Evolutionary conservation across 1,140 invertebrate species (phyloP).

Genomic region (Tribolium madens): DNA sequence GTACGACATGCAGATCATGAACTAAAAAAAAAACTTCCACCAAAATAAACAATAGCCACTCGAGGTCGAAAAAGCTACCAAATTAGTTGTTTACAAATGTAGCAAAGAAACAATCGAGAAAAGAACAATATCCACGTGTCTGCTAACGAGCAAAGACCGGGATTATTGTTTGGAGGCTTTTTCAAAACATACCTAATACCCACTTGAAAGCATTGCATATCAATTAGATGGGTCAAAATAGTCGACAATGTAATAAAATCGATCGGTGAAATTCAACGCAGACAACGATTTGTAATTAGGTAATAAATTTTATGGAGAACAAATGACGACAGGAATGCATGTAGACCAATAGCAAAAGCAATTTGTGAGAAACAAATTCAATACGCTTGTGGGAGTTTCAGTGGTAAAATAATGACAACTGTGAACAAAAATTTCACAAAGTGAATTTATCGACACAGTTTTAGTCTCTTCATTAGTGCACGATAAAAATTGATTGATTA

Average conservation of each 20-base stretch:
- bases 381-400: conserved; percentile 1
- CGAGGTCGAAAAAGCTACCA: background rate
- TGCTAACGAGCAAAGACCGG: conserved; percentile 19
- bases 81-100: conserved; percentile 44
- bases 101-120: conserved; percentile 34
- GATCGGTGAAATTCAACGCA: conserved; percentile 8
- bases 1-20: background rate
- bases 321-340: conserved; percentile 64
- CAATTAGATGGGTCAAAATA: conserved; percentile 4
- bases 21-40: background rate
- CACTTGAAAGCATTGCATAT: conserved; percentile 36
- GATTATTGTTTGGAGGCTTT: conserved; percentile 39
- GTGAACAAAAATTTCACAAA: background rate
- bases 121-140: conserved; percentile 45
- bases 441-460: background rate
- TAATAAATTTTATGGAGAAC: conserved; percentile 63
- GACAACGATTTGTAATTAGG: conserved; percentile 63
- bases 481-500: conserved; percentile 9
- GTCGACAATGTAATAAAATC: conserved; percentile 11
- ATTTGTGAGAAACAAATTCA: conserved; percentile 65
- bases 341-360: conserved; percentile 64
- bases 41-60: conserved; percentile 5
- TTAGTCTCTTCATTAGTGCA: background rate
- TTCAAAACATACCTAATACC: conserved; percentile 45
- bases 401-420: background rate